These are phyloP conservation scores for Drosophila histrio DNA, from an alignment of 2,888 invertebrate genomes.

Conservation along the genomic window DNA sequence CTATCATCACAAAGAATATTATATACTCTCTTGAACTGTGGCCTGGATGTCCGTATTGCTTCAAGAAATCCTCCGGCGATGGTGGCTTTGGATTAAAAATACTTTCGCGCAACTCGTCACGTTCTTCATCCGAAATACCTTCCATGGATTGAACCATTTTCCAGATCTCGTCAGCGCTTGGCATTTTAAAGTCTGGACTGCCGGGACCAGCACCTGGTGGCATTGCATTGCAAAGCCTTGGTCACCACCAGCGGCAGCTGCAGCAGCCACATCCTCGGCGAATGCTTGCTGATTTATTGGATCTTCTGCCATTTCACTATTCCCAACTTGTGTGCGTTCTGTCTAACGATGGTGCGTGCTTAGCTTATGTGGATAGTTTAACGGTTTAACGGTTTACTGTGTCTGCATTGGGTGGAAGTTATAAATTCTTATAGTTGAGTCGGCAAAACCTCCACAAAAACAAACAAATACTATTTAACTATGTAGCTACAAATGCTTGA, in stretches of 20 bases:
- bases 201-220: conserved; percentile 60
- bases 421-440: conserved; percentile 21
- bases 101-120: conserved; percentile 86
- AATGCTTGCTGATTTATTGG: conserved; percentile 78
- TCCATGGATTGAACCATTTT: conserved; percentile 86
- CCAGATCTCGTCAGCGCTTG: conserved; percentile 86
- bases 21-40: conserved; percentile 79
- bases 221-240: conserved; percentile 55
- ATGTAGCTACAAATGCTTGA: background rate
- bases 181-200: conserved; percentile 83
- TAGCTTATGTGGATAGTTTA: conserved; percentile 12
- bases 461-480: background rate
- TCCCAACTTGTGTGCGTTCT: background rate
- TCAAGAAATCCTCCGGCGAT: conserved; percentile 80
- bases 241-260: conserved; percentile 71
- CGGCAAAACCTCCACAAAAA: background rate
- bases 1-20: conserved; percentile 83
- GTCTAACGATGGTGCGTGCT: too few relatives aligned
- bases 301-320: conserved; percentile 75
- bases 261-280: conserved; percentile 79
- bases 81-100: conserved; percentile 84
- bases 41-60: conserved; percentile 55
- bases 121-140: conserved; percentile 87
- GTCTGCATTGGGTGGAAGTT: conserved; percentile 46
- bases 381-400: conserved; percentile 53